These are phyloP conservation scores for Drosophila kanapiae DNA, from an alignment of 1,140 invertebrate species.

Conservation along the genomic window DNA sequence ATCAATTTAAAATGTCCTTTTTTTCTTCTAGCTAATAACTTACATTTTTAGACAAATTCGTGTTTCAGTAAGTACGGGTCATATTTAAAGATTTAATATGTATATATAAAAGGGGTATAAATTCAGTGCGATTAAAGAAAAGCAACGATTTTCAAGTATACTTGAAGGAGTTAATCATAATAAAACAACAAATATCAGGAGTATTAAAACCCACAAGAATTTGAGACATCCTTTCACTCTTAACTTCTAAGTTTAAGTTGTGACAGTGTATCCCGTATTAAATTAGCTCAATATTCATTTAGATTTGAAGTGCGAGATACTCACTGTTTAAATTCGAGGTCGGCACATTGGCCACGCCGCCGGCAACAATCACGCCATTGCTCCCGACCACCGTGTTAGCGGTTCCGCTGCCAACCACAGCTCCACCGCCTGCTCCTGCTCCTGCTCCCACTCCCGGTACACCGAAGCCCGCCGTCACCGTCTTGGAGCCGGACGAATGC, in stretches of 20 bases:
- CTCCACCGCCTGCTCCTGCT: conserved; percentile 27
- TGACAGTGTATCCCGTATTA: neutral
- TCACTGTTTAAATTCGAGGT: conserved; percentile 83
- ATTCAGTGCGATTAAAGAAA: too few relatives aligned
- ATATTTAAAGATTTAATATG: too few relatives aligned
- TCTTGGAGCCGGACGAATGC: conserved; percentile 54
- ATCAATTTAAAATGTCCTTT: too few relatives aligned
- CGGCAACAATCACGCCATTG: conserved; percentile 76
- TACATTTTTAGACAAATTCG: too few relatives aligned
- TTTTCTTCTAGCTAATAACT: too few relatives aligned
- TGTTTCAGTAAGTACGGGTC: too few relatives aligned
- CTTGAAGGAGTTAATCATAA: too few relatives aligned
- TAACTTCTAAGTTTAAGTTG: neutral
- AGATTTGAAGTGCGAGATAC: conserved; percentile 29
- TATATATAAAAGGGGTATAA: too few relatives aligned
- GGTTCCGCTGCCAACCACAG: conserved; percentile 38
- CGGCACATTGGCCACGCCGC: conserved; percentile 70
- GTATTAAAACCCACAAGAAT: neutral
- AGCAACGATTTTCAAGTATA: too few relatives aligned
- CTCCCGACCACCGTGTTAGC: conserved; percentile 72
- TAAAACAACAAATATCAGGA: neutral
- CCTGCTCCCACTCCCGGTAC: conserved; percentile 2
- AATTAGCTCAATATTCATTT: conserved; percentile 15
- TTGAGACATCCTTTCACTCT: neutral
- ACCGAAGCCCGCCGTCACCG: conserved; percentile 15